These are phyloP conservation scores for Alligator sinensis DNA, from an alignment of 2,113 vertebrate genomes.

Conservation along the genomic window DNA sequence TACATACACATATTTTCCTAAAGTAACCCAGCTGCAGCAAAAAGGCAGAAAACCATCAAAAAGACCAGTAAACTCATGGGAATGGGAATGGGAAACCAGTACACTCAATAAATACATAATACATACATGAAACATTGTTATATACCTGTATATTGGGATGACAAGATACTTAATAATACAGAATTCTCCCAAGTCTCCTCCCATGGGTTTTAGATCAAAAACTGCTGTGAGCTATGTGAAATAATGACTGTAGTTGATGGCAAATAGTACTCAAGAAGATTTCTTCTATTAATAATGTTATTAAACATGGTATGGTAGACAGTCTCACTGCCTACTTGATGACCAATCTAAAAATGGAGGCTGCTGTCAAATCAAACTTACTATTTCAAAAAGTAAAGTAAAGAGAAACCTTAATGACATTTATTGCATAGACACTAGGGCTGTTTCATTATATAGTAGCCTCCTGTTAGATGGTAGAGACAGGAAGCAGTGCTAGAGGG, in stretches of 20 bases:
- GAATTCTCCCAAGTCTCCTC: background rate
- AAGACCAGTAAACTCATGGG: background rate
- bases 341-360: background rate
- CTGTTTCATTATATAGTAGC: background rate
- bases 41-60: background rate
- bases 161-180: fast-evolving
- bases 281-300: background rate
- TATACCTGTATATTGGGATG: background rate
- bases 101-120: background rate
- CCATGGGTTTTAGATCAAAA: background rate
- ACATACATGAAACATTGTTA: background rate
- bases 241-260: background rate
- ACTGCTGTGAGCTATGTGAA: background rate
- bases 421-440: background rate
- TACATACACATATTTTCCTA: background rate
- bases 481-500: no score
- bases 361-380: background rate
- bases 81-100: background rate
- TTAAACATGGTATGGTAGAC: background rate
- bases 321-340: background rate
- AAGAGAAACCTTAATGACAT: background rate
- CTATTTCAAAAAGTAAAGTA: background rate
- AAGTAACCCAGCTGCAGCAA: background rate
- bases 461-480: no score
- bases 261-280: background rate